Evolutionary conservation across 2,797 vertebrate genomes (phyloP), one percentile per base, ranked within the genome.

Genomic region (Enteromius radiatus): DNA sequence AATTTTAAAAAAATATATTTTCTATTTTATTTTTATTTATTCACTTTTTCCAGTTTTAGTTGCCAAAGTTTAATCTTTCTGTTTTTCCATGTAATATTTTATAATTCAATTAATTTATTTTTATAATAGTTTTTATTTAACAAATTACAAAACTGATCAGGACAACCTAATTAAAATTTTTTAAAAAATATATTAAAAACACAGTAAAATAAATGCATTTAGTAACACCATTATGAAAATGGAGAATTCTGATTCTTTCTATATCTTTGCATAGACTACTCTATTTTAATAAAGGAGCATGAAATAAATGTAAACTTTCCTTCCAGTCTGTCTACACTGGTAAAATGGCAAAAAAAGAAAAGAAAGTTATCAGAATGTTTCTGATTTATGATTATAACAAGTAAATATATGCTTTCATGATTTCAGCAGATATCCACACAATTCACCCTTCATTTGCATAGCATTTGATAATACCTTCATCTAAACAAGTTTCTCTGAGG

Each of bases 201-300:
- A n/a, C 21, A 19, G 19, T 33, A 65, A 65, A 65, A 65, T 65
- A 65, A 65, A 65, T 65, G 33, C 64, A 67, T 38, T 67, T 14
- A 38, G 4, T 38, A 67, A 1, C 64, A 67, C 49, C 15, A 14
- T 26, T 14, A 11, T 59, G 10, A 19, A 59, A 59, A 59, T 23
- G 56, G 41, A 12, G 9, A 12, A 11, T 43, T 43, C 41, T 43
- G 41, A 43, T 12, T 12, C 41, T 43, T 9, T 11, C 41, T 43
- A 10, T 43, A 11, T 33, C 33, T 33, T 33, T 33, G 33, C 3
- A 33, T 33, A 33, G 33, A 33, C 33, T 33, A 33, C 33, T 45
- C 43, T 45, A 45, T 61, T 61, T 28, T 2, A 15, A 61, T 26
- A 28, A 61, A 61, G 0, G 12, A 12, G 59, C 26, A 61, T 26